Evolutionary conservation across 1,140 invertebrate species (phyloP).

Genomic region (Glomeris maerens): DNA sequence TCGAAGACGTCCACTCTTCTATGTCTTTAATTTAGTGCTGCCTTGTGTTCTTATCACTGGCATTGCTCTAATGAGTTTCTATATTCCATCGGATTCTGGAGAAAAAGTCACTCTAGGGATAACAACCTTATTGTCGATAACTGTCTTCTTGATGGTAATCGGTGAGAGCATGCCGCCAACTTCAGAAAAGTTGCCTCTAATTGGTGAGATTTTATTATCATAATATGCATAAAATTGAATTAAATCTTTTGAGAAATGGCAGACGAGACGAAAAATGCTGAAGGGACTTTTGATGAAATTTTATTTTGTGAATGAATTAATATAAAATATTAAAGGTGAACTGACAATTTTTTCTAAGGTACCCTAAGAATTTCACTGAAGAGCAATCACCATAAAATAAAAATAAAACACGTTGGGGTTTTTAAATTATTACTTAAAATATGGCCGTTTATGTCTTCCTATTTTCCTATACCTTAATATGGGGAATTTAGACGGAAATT

Average conservation of each 20-base stretch:
- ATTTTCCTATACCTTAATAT: too few relatives aligned
- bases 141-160: conserved; percentile 48
- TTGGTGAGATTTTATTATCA: conserved; percentile 34
- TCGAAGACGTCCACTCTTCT: conserved; percentile 41
- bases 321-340: too few relatives aligned
- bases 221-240: neutral
- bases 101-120: conserved; percentile 38
- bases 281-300: too few relatives aligned
- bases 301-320: too few relatives aligned
- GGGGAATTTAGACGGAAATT: too few relatives aligned
- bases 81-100: conserved; percentile 42
- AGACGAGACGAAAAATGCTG: neutral
- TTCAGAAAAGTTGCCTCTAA: conserved; percentile 41
- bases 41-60: conserved; percentile 43
- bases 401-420: too few relatives aligned
- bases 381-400: too few relatives aligned
- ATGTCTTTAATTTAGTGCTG: conserved; percentile 43
- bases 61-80: conserved; percentile 41
- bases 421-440: too few relatives aligned
- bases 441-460: too few relatives aligned
- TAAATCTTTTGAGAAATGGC: neutral
- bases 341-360: too few relatives aligned
- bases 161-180: conserved; percentile 47
- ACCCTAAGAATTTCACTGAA: too few relatives aligned
- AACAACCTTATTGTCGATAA: conserved; percentile 46